A percentile compares a stretch with the other conserved stretches of the same genome.
Conservation (phyloP, 2,797 vertebrate genomes). For the Cirrhinus mrigala region DNA sequence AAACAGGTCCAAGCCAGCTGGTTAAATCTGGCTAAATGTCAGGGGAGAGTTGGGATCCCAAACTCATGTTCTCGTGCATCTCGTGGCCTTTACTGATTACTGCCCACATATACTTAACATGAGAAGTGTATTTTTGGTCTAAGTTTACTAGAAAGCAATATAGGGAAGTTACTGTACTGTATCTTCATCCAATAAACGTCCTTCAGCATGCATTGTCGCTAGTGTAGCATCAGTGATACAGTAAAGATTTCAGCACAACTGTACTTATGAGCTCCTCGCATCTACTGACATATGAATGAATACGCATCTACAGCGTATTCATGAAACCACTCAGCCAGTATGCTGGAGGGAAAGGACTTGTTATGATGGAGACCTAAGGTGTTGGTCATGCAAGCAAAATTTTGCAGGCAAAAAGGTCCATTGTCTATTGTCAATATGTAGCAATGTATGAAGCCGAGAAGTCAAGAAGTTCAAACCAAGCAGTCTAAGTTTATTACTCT, state of each 20-base stretch:
- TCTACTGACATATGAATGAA: not conserved
- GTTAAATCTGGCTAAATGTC: slow-evolving; percentile 79
- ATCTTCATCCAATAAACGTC: not conserved
- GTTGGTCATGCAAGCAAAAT: not conserved
- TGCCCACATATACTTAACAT: not conserved
- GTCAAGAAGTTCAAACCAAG: not conserved
- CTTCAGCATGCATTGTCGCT: not conserved
- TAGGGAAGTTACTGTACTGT: not conserved
- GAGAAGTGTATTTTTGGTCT: not conserved
- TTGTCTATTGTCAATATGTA: not conserved
- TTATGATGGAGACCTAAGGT: too few relatives aligned
- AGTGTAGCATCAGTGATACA: not conserved
- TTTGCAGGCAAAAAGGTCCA: not conserved
- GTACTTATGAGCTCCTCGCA: not conserved
- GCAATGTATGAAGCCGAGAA: not conserved
- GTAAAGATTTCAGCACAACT: not conserved
- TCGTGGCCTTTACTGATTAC: not conserved
- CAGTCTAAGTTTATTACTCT: too few relatives aligned
- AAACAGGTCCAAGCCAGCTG: slow-evolving; percentile 59
- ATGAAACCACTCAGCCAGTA: not conserved
- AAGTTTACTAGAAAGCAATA: not conserved
- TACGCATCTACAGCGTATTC: too few relatives aligned
- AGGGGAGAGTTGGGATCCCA: slow-evolving; percentile 71
- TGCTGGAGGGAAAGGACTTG: not conserved
- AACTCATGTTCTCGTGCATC: slow-evolving; percentile 9